Conservation (phyloP, 2,113 vertebrate genomes). For the Glaucomys volans region DNA sequence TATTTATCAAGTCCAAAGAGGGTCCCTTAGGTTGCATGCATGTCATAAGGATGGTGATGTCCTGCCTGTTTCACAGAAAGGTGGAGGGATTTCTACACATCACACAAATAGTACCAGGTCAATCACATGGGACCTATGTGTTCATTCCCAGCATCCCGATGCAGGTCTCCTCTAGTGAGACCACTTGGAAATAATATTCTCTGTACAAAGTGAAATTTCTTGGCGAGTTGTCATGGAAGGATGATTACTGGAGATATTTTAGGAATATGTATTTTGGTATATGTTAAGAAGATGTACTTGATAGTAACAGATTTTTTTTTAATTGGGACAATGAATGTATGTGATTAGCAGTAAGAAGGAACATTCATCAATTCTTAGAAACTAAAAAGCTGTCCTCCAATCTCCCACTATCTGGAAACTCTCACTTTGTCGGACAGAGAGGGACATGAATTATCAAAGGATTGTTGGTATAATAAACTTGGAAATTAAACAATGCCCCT, state of each 20-base stretch:
- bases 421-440: not conserved
- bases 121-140: too few species aligned
- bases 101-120: too few species aligned
- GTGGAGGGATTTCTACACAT: too few species aligned
- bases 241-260: not conserved
- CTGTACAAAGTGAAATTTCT: not conserved
- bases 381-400: not conserved
- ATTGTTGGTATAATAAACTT: not conserved
- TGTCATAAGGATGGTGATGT: too few species aligned
- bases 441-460: not conserved
- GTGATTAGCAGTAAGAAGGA: not conserved
- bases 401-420: not conserved
- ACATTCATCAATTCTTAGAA: not conserved
- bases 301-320: not conserved
- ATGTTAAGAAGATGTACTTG: not conserved
- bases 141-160: not conserved
- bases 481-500: not conserved
- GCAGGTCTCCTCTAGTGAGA: not conserved
- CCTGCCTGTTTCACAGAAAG: too few species aligned
- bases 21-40: too few species aligned
- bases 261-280: not conserved
- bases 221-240: not conserved
- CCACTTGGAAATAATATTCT: not conserved
- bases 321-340: not conserved
- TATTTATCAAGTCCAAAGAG: too few species aligned